A percentile compares a stretch with the other conserved stretches of the same genome.
These are phyloP conservation scores for Prosapia bicincta DNA, from an alignment of 2,888 invertebrate genomes.

Conservation along the genomic window DNA sequence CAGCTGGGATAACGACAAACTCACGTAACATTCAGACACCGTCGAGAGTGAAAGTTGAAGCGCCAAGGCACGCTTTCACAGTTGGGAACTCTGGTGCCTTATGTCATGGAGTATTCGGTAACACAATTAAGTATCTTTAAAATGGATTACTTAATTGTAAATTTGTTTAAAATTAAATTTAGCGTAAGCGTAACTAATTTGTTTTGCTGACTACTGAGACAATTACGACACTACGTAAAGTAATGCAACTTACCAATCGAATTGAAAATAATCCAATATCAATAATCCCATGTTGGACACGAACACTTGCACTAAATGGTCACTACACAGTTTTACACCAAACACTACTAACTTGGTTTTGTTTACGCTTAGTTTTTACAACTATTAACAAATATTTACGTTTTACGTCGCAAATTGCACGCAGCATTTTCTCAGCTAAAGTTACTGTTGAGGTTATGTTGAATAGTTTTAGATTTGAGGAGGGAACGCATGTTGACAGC, in stretches of 20 bases:
- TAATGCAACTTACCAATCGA: conserved; percentile 10
- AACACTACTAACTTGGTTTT: not conserved
- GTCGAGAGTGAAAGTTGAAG: not conserved
- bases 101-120: no score
- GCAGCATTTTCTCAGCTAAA: conserved; percentile 1
- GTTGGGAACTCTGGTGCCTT: not conserved
- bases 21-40: not conserved
- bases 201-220: no score
- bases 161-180: no score
- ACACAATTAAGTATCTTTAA: no score
- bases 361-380: not conserved
- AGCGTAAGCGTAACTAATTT: no score
- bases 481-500: conserved; percentile 13
- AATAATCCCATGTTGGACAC: conserved; percentile 15
- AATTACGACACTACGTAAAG: not conserved
- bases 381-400: not conserved
- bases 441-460: conserved; percentile 2
- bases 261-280: conserved; percentile 20
- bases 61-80: conserved; percentile 2
- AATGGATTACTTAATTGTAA: no score
- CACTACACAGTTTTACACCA: conserved; percentile 13
- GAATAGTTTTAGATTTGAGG: not conserved
- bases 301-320: conserved; percentile 11
- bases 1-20: not conserved
- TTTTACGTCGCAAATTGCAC: not conserved